Conservation (phyloP, 2,888 invertebrate genomes). For the Sericinus montela region DNA sequence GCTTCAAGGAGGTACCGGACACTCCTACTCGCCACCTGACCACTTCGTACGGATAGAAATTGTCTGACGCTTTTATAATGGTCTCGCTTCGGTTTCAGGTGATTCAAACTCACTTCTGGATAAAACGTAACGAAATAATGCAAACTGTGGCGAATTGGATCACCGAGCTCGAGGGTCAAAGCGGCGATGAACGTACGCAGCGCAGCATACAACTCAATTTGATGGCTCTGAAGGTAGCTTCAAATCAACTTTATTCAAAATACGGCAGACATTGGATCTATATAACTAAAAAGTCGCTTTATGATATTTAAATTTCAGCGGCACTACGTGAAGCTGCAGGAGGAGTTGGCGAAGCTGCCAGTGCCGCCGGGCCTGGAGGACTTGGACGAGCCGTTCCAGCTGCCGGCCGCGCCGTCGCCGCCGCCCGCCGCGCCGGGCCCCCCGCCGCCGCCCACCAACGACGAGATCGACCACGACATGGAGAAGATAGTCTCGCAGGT, state of each 20-base stretch:
- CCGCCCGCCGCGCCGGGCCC: constrained; percentile 33
- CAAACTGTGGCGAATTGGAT: constrained; percentile 95
- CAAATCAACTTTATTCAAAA: too few species aligned
- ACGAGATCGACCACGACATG: constrained; percentile 85
- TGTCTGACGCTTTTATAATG: too few species aligned
- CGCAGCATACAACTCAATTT: constrained; percentile 86
- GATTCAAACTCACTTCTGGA: constrained; percentile 95
- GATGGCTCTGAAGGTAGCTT: constrained; percentile 85
- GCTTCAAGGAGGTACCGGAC: constrained; percentile 92
- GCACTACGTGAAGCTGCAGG: constrained; percentile 90
- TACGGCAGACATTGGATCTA: too few species aligned
- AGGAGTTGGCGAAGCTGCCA: constrained; percentile 90
- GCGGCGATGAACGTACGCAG: constrained; percentile 87
- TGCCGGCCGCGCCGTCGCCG: constrained; percentile 51
- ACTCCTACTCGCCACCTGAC: too few species aligned
- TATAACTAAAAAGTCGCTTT: too few species aligned
- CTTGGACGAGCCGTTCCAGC: constrained; percentile 79
- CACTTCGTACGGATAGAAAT: too few species aligned
- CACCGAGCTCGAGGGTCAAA: constrained; percentile 89
- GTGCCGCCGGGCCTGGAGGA: constrained; percentile 88
- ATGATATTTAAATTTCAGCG: constrained; percentile 71
- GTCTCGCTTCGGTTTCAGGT: constrained; percentile 72
- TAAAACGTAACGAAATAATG: constrained; percentile 94
- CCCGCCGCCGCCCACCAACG: constrained; percentile 50
- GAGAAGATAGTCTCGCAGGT: constrained; percentile 87